Evolutionary conservation across 2,888 invertebrate species (phyloP), one percentile per base, ranked within the genome.

Genomic region (Caenorhabditis sp.): DNA sequence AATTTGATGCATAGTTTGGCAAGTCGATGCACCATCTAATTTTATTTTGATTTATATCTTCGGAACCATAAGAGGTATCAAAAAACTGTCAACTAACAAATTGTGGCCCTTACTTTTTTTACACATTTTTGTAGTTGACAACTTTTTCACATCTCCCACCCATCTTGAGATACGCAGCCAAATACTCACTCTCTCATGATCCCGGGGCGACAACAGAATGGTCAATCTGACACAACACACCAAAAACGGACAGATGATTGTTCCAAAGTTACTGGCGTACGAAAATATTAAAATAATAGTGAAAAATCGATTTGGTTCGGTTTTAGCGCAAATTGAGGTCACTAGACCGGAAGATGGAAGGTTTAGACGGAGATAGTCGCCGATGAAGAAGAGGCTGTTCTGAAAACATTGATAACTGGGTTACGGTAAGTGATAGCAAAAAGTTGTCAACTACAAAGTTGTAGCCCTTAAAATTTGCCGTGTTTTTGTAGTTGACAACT

Each of bases 341-440:
- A 69, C 26, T 2, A 56, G 15, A 0, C 77, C 61, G 6, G 69
- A 62, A 13, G 80, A 40, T 40, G 40, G 40, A 6, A 80, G 65
- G 20, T 70, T 74, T 35, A 80, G 64, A 60, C 70, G 74, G 18
- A 76, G 20, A 28, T 80, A 80, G 47, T 80, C 80, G n/a, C 65
- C 74, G n/a, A 80, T 18, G 26, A 53, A 80, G 40, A 72, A 80
- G 3, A 69, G 40, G 53, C 58, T 69, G 51, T 76, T 80, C 80
- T 80, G 72, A 8, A 37, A n/a, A n/a, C n/a, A 47, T 1, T 24
- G 18, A 40, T 40, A 32, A 32, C 32, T 40, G 6, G 40, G 13
- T 40, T 40, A 13, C 6, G 13, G 40, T n/a, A n/a, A n/a, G 40
- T 13, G 40, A 40, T 40, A 11, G 6, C 6, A 40, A 40, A 40